These are phyloP conservation scores for Acanthurus leucopareius DNA, from an alignment of 2,797 vertebrate genomes.

Conservation along the genomic window DNA sequence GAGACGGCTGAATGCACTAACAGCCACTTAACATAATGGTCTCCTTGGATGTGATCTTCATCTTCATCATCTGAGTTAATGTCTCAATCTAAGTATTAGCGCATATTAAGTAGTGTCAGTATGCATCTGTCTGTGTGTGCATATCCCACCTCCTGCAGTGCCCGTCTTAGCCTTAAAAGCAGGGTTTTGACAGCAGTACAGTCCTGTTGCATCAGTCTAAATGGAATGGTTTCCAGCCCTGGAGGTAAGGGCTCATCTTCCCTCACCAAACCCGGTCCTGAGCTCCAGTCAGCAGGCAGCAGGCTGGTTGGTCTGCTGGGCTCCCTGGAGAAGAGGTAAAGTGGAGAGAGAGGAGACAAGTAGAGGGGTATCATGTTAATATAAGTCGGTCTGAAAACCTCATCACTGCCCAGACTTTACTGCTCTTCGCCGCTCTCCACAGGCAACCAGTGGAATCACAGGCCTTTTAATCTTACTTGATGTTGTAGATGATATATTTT, in stretches of 20 bases:
- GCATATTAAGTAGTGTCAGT: constrained; percentile 3
- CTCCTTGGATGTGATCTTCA: not conserved
- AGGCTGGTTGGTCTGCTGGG: constrained; percentile 83
- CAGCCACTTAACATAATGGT: not conserved
- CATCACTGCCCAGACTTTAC: constrained; percentile 46
- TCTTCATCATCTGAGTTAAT: not conserved
- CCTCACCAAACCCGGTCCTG: constrained; percentile 73
- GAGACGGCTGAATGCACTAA: constrained; percentile 15
- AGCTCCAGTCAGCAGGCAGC: constrained; percentile 88
- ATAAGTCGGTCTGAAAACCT: constrained; percentile 44
- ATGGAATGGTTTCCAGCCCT: constrained; percentile 91
- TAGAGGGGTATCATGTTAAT: constrained; percentile 47
- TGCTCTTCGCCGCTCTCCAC: constrained; percentile 29
- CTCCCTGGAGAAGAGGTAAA: constrained; percentile 83
- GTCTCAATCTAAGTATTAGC: constrained; percentile 8
- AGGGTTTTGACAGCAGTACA: constrained; percentile 96
- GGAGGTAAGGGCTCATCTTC: constrained; percentile 88
- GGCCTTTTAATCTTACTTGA: not conserved
- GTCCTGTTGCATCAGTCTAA: constrained; percentile 96
- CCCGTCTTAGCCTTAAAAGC: constrained; percentile 94
- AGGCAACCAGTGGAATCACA: constrained; percentile 27
- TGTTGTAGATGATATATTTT: constrained; percentile 42
- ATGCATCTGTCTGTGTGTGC: constrained; percentile 7
- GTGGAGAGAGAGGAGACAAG: constrained; percentile 44
- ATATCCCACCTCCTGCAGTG: constrained; percentile 94